Evolutionary conservation across 2,797 vertebrate species (phyloP), one percentile per base, ranked within the genome.

Genomic region (Scyliorhinus canicula): DNA sequence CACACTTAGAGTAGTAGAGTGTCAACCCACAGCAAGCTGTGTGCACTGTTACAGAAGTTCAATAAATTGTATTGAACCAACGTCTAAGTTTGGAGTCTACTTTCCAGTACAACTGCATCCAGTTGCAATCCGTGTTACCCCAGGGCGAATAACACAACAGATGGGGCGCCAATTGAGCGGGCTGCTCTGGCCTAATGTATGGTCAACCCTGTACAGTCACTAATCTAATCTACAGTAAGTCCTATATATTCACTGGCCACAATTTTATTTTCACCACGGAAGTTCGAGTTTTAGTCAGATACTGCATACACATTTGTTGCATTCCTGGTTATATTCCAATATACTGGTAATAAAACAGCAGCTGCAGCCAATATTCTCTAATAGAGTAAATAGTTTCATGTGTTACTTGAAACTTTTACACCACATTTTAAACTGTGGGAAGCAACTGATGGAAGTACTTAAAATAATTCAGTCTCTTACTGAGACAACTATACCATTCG

Each of bases 281-380:
- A 52, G 47, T 52, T 55, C n/a, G 50, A 47, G 28, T 55, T 52
- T 55, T 31, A 94, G 21, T 50, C 35, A 52, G 28, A 52, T 67
- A 91, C 88, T 74, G 28, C 19, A 55, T 19, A 52, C 67, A 94
- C 67, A 94, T 74, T 26, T 94, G 47, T 44, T 74, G 50, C 93
- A 74, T 94, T 74, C 93, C 67, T 94, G 93, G 47, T 74, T 71
- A 52, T 50, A 35, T 14, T 93, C 65, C 93, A 93, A 52, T 67
- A n/a, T 50, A 52, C 67, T 94, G 67, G 28, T n/a, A 71, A 55
- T 94, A 74, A 94, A 71, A 74, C 47, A 50, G 67, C 93, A 94
- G 93, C 93, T 94, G 93, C 2, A 50, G 74, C 69, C 11, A 52
- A 74, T 94, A 94, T 55, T 94, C 47, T 74, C 69, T 8, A 94